Evolutionary conservation across 2,113 vertebrate species (phyloP), one percentile per base, ranked within the genome.

Genomic region (Columbina picui): DNA sequence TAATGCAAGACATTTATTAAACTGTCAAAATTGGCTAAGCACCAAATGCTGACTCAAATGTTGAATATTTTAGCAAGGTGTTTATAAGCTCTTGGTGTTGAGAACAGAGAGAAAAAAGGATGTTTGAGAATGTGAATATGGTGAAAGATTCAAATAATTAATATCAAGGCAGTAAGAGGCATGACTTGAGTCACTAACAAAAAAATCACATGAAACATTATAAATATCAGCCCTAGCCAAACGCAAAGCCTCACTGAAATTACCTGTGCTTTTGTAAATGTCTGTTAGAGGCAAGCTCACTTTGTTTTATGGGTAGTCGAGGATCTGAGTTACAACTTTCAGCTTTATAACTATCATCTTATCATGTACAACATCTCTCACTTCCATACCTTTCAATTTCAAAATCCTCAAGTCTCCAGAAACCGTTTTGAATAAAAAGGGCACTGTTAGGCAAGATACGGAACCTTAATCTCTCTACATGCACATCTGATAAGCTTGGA

Each of bases 1-100:
- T 90, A 94, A 92, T 73, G 71, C 49, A 89, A 93, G 16, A 7
- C 6, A 1, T 92, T 80, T 91, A 91, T 97, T 97, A 84, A 77
- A 89, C 67, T 63, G 74, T 61, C 29, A 87, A 85, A 92, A 92
- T 0, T 92, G 92, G 65, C 75, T 74, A 50, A 81, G 30, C 6
- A 82, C n/a, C 79, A 93, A 95, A 75, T 65, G 43, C 50, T 94
- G 79, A 87, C 29, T 91, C 74, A 80, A 87, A 87, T 43, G 15
- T 38, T 75, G 15, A 27, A 47, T 93, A 64, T 90, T 95, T 94
- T 63, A 93, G 45, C n/a, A 94, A 94, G 80, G 61, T 93, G 67
- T 91, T 93, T 94, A 75, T 70, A 87, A 76, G 9, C 0, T 92
- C 74, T 81, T 84, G 15, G 4, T 95, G 7, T 78, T 49, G 56